Evolutionary conservation across 2,888 invertebrate species (phyloP), one percentile per base, ranked within the genome.

Genomic region (Andrena dorsata): DNA sequence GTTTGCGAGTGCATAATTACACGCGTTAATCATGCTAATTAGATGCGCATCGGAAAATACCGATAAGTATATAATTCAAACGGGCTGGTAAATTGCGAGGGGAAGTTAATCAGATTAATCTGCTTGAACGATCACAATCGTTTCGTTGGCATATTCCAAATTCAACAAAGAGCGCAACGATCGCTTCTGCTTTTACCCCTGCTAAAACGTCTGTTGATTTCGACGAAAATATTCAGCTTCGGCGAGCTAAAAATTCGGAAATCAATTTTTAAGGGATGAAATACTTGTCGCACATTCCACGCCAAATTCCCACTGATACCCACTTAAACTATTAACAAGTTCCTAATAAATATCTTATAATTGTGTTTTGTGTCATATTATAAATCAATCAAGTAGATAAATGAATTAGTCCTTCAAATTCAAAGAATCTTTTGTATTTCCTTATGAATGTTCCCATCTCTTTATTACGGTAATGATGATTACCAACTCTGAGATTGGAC

Each of bases 1-100:
- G 47, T 66, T 71, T 71, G 16, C 66, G 30, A 61, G 47, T 51
- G 63, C 35, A 28, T 56, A 63, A 78, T 68, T 68, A 20, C 35
- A 20, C 13, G 47, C 47, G 30, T 80, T 72, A 78, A 80, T 80
- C 56, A 49, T 32, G 28, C 47, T 78, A 73, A 80, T 78, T 78
- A 64, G 32, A 30, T n/a, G 56, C 49, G 20, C 30, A 30, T 60
- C 13, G 56, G 69, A 66, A 61, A 71, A 80, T 49, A 16, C 64
- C 20, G 53, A 71, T 41, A 61, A 56, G 23, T 61, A 28, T 23
- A 47, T 49, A n/a, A 51, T 61, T 66, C 60, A 53, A 51, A 26
- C 58, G 66, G 47, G 2, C 10, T 16, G 20, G 32, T 47, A 23
- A 68, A 69, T 32, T 70, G 26, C 26, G 2, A 8, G n/a, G 10